Evolutionary conservation across 2,888 invertebrate genomes (phyloP), one percentile per base, ranked within the genome.

Genomic region (Auanema sp.): DNA sequence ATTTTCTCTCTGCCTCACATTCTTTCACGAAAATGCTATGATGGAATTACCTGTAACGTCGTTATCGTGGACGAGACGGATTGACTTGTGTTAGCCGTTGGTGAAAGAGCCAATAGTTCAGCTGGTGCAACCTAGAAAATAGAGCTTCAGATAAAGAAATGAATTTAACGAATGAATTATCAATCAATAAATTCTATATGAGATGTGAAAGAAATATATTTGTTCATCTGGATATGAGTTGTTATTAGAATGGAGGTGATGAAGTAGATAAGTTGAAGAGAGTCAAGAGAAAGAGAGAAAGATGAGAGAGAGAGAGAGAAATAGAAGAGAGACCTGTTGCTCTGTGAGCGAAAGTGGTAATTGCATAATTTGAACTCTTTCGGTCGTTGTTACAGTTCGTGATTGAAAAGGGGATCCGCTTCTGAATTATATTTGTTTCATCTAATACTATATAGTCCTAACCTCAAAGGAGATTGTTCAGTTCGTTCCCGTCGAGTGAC

Each of bases 351-450:
- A 62, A 25, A 81, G 54, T 24, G 80, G 80, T 69, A 79, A 61
- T 67, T 80, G 80, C 58, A 80, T 67, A 58, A 80, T 80, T 62
- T 81, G 80, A 50, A 80, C 77, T 60, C 80, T 65, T 68, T 80
- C 80, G 23, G 80, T 81, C 47, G 79, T 80, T 56, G 80, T 80
- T 52, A 80, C 72, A 41, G 79, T 80, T 51, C 80, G 72, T 60
- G 80, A 76, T 64, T 76, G 79, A 68, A 77, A 80, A 60, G 73
- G 71, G 55, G 71, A 67, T 58, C 66, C 71, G 44, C 68, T 61
- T 62, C 69, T 72, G 65, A 58, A 69, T 16, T 47, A 47, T 21
- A 8, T 6, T 5, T 47, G 6, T 16, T 43, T 47, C 23, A 42
- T 23, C 8, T 55, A 6, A 55, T 25, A 33, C 8, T 3, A 33